These are phyloP conservation scores for Halocaridina rubra DNA, from an alignment of 2,888 invertebrate species.

Conservation along the genomic window DNA sequence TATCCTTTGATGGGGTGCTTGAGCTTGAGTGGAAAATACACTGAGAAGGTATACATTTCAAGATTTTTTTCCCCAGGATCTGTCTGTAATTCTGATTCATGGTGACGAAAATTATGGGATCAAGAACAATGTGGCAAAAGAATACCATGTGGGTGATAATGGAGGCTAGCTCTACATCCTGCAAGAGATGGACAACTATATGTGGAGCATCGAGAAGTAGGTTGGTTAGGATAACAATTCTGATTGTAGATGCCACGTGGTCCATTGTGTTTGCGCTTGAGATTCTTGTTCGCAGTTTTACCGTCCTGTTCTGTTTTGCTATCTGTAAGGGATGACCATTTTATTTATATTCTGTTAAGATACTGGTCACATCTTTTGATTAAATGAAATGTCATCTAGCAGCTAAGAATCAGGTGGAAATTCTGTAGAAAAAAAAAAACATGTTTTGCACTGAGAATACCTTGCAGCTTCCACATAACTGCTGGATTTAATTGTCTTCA, in stretches of 20 bases:
- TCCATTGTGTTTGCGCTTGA: neutral
- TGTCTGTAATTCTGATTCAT: neutral
- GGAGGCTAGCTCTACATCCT: neutral
- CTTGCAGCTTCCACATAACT: too few species aligned
- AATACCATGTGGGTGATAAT: constrained; percentile 9
- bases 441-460: too few species aligned
- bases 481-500: too few species aligned
- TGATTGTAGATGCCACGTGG: neutral
- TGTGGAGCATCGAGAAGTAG: constrained; percentile 12
- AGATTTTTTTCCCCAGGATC: neutral
- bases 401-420: too few species aligned
- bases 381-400: too few species aligned
- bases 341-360: too few species aligned
- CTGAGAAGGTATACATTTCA: neutral
- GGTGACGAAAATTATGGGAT: neutral
- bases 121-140: neutral
- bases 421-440: too few species aligned
- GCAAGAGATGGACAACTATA: neutral
- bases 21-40: neutral
- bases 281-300: neutral
- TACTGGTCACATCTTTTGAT: too few species aligned
- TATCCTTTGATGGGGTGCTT: neutral
- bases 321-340: neutral
- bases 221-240: constrained; percentile 5
- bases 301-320: neutral